phyloP scores from a whole-genome alignment of 92 coral and sea anemone genomes.

The Paragorgia papillata region DNA sequence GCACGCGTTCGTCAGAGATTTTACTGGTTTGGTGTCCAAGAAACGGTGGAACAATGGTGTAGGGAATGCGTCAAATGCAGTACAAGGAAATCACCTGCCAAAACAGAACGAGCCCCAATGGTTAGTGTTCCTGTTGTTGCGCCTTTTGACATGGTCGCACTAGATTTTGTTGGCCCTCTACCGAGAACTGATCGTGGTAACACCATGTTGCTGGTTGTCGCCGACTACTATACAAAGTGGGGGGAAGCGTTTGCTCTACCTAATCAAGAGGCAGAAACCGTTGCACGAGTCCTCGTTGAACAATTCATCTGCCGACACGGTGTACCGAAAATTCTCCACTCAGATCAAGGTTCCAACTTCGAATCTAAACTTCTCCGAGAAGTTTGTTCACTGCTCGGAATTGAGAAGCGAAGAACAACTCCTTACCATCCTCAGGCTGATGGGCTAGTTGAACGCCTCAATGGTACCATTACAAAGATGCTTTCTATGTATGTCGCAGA shows the following conservation, averaged over 20 bases:
- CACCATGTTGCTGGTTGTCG: neutral
- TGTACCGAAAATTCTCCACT: neutral
- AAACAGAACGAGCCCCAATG: too few species aligned
- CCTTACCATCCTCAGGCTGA: conserved; percentile 3
- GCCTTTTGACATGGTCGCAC: neutral
- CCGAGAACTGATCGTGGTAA: too few species aligned
- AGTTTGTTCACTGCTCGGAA: neutral
- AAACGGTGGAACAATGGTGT: too few species aligned
- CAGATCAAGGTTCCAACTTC: neutral
- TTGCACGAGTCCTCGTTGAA: conserved; percentile 13
- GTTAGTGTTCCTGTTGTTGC: too few species aligned
- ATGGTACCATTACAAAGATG: neutral
- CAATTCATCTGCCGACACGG: conserved; percentile 11
- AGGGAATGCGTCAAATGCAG: too few species aligned
- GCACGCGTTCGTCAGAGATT: too few species aligned
- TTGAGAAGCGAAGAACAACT: neutral
- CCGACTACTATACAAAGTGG: conserved; percentile 29
- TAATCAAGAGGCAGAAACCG: conserved; percentile 19
- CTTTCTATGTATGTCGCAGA: neutral
- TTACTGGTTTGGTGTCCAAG: too few species aligned
- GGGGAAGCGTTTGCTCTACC: conserved; percentile 19
- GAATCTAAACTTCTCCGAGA: neutral
- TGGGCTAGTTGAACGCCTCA: too few species aligned
- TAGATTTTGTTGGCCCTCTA: conserved; percentile 12
- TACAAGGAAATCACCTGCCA: too few species aligned